Percentiles rank a stretch among this genome's conserved stretches.
Evolutionary conservation across 2,888 invertebrate genomes (phyloP).

Genomic region (Cantharis lateralis): DNA sequence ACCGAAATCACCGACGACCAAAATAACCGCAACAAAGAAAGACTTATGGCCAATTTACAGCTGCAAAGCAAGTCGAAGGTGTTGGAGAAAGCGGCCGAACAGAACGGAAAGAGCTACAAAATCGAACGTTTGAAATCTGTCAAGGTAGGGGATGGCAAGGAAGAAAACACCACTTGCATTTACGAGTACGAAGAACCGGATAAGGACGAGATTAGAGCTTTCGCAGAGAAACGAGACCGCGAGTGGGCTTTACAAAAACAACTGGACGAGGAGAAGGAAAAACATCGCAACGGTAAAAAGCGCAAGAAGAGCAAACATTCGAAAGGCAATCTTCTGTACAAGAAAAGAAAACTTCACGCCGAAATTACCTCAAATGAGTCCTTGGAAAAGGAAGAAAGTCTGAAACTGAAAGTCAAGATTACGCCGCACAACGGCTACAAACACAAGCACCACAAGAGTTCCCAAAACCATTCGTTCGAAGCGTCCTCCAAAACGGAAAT

Average conservation of each 20-base stretch:
- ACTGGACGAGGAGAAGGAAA: slow-evolving; percentile 45
- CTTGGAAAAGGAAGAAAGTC: slow-evolving; percentile 53
- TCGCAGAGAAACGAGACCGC: slow-evolving; percentile 54
- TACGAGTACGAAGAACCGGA: slow-evolving; percentile 54
- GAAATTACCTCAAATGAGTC: slow-evolving; percentile 55
- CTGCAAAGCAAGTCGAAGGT: slow-evolving; percentile 48
- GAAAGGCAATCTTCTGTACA: slow-evolving; percentile 56
- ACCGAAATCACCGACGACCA: slow-evolving; percentile 24
- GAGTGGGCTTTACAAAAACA: slow-evolving; percentile 55
- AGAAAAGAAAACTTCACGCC: slow-evolving; percentile 61
- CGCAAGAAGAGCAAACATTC: slow-evolving; percentile 63
- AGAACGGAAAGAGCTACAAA: not conserved
- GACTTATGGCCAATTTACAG: slow-evolving; percentile 50
- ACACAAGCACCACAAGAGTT: slow-evolving; percentile 52
- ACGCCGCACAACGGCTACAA: slow-evolving; percentile 55
- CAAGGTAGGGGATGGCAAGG: not conserved
- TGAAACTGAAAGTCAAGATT: slow-evolving; percentile 62
- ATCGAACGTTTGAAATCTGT: not conserved
- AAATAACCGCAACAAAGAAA: slow-evolving; percentile 43
- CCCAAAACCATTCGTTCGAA: slow-evolving; percentile 22
- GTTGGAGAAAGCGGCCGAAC: slow-evolving; percentile 14
- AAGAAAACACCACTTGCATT: slow-evolving; percentile 43
- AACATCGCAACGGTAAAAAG: slow-evolving; percentile 57
- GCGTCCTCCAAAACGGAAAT: slow-evolving; percentile 13
- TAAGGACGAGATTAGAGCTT: slow-evolving; percentile 53